Percentiles rank a stretch among this genome's conserved stretches.
Evolutionary conservation across 2,797 vertebrate species (phyloP).

Genomic region (Amazona finschi): DNA sequence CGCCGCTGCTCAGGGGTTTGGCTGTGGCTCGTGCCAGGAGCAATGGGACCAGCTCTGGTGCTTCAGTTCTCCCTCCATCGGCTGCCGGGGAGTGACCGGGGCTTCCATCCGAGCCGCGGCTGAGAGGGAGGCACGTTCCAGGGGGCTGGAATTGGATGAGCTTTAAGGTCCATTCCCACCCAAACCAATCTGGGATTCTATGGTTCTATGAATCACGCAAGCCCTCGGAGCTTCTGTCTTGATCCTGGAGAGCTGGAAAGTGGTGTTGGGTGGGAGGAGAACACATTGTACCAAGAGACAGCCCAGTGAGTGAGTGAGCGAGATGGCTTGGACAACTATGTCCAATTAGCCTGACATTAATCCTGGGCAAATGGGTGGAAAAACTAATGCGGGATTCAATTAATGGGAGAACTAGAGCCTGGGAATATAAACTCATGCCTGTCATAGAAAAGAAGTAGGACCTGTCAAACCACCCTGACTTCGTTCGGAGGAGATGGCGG

Average conservation of each 20-base stretch:
- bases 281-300: accelerated
- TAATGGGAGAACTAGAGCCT: slow-evolving; percentile 32
- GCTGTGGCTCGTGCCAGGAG: accelerated
- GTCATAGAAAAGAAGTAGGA: neutral
- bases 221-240: neutral
- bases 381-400: slow-evolving; percentile 20
- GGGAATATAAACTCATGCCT: neutral
- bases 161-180: neutral
- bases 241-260: neutral
- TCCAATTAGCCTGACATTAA: slow-evolving; percentile 49
- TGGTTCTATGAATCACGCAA: neutral
- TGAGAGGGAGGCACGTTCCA: neutral
- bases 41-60: neutral
- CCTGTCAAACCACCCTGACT: slow-evolving; percentile 5
- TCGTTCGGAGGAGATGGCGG: neutral
- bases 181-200: neutral
- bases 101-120: accelerated
- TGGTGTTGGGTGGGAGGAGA: neutral
- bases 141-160: neutral
- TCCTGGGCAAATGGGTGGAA: slow-evolving; percentile 29
- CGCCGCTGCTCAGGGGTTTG: accelerated
- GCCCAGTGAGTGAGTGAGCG: neutral
- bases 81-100: accelerated
- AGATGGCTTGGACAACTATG: neutral
- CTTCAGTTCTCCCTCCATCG: accelerated